Evolutionary conservation across 2,113 vertebrate species (phyloP).

Genomic region (Petrocephalus zakoni): DNA sequence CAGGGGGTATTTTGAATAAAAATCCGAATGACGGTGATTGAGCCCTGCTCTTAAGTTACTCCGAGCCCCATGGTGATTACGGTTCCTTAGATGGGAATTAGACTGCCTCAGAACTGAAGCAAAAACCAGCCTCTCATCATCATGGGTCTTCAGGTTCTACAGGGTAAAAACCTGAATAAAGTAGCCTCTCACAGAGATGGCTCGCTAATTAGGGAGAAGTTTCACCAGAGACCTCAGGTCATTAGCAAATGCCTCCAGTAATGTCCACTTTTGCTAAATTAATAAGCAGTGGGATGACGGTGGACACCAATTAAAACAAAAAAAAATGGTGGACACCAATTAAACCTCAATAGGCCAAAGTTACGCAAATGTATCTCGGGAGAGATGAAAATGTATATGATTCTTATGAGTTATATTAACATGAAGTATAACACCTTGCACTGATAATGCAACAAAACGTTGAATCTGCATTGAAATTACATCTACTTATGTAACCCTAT

Average conservation of each 20-base stretch:
- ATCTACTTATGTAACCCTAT: too few relatives aligned
- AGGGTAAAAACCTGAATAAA: neutral
- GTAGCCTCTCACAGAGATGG: too few relatives aligned
- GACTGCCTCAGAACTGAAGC: neutral
- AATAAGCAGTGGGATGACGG: neutral
- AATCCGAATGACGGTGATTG: constrained; percentile 31
- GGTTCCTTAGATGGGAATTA: neutral
- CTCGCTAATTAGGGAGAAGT: neutral
- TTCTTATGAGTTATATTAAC: neutral
- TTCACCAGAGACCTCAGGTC: neutral
- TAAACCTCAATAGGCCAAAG: neutral
- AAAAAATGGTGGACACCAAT: neutral
- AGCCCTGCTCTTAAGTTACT: constrained; percentile 24
- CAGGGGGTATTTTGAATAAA: constrained; percentile 21
- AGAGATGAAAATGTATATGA: neutral
- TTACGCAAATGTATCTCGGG: neutral
- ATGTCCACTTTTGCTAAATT: neutral
- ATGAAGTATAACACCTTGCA: neutral
- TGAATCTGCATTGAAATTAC: too few relatives aligned
- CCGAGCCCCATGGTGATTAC: constrained; percentile 16
- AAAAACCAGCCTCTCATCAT: neutral
- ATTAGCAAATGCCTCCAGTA: neutral
- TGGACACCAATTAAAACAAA: too few relatives aligned
- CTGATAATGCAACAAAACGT: neutral
- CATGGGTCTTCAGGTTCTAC: neutral